These are phyloP conservation scores for Melanophora roralis DNA, from an alignment of 2,888 invertebrate genomes.

Conservation along the genomic window DNA sequence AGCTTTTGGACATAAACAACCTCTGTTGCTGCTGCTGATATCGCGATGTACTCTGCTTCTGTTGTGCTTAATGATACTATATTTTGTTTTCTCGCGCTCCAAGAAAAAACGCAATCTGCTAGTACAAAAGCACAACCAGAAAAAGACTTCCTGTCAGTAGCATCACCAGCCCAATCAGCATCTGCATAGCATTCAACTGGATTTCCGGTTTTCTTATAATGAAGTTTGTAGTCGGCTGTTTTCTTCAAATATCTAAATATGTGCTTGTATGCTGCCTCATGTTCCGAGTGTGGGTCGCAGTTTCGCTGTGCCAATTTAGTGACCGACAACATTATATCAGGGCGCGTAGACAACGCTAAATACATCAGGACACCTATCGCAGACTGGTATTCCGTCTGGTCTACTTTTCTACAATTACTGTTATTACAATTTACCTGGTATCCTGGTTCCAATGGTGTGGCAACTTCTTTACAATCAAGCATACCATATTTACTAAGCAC, in stretches of 20 bases:
- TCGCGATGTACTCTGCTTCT: constrained; percentile 21
- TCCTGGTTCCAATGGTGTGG: constrained; percentile 21
- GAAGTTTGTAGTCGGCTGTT: constrained; percentile 10
- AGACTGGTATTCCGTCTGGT: constrained; percentile 42
- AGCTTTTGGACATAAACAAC: not conserved
- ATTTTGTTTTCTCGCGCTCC: constrained; percentile 26
- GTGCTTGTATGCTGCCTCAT: not conserved
- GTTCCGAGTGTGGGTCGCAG: constrained; percentile 8
- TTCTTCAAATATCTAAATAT: constrained; percentile 14
- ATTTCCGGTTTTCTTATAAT: constrained; percentile 19
- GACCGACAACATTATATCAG: constrained; percentile 56
- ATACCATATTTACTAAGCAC: not conserved
- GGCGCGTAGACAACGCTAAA: constrained; percentile 56
- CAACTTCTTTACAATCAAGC: constrained; percentile 5
- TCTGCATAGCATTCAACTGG: constrained; percentile 14
- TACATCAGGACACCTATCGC: constrained; percentile 62
- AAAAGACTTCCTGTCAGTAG: constrained; percentile 7
- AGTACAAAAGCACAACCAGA: constrained; percentile 14
- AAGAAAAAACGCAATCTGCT: constrained; percentile 18
- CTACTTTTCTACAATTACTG: constrained; percentile 6
- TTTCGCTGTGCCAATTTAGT: constrained; percentile 43
- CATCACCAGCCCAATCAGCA: constrained; percentile 30
- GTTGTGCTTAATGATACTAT: constrained; percentile 11
- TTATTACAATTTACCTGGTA: constrained; percentile 21
- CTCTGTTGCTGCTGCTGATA: constrained; percentile 18